Conservation (phyloP, 2,888 invertebrate species). For the Seira sanloemensis region DNA sequence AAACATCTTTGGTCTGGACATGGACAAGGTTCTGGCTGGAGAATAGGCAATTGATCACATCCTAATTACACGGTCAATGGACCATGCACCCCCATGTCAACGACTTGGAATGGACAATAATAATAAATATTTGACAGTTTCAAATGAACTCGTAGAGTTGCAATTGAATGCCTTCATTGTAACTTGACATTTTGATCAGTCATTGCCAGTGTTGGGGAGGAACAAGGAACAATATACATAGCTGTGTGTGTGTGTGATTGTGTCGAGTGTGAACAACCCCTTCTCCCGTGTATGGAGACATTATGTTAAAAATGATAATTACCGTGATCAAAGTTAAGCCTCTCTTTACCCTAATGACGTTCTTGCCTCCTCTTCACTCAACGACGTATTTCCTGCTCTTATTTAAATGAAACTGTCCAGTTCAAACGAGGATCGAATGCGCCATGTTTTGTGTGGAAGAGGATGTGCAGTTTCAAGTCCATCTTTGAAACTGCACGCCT, state of each 20-base stretch:
- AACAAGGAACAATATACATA: neutral
- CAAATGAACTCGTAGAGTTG: no score
- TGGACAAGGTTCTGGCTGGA: slow-evolving; percentile 10
- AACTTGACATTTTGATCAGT: neutral
- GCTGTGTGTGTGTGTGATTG: neutral
- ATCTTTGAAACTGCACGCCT: neutral
- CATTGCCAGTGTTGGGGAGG: neutral
- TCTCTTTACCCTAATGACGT: no score
- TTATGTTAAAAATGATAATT: slow-evolving; percentile 39
- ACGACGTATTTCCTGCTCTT: slow-evolving; percentile 56
- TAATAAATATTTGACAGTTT: slow-evolving; percentile 31
- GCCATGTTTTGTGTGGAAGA: neutral
- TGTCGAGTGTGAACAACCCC: slow-evolving; percentile 36
- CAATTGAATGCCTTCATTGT: no score
- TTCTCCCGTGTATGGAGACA: slow-evolving; percentile 27
- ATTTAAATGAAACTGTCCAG: neutral
- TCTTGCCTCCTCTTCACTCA: slow-evolving; percentile 14
- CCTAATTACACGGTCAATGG: slow-evolving; percentile 65
- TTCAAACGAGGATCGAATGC: no score
- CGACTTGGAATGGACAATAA: slow-evolving; percentile 29
- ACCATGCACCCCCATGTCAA: slow-evolving; percentile 33
- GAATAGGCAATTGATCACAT: slow-evolving; percentile 59
- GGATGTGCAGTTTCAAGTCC: neutral
- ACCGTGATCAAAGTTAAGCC: neutral
- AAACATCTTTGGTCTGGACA: neutral